Base-by-base conservation (phyloP, 2,113 vertebrate genomes). In the Steatornis caripensis region DNA sequence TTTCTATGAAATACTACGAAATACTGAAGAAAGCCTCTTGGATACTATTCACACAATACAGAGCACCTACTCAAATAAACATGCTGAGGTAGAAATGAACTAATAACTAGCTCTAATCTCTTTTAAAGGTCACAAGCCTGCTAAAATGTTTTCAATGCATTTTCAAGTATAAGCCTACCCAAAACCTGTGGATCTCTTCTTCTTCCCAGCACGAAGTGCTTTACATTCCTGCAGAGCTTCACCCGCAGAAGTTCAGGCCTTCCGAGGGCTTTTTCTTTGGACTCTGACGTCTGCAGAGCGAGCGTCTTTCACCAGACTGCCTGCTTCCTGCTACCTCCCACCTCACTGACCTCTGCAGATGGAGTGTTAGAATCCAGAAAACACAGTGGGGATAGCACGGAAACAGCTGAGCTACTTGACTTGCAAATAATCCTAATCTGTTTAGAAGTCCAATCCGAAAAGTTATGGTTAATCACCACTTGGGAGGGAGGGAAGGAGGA, bases 131-230 rank as follows among this genome's bases (percentile, higher is more conserved):
- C 80, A 87, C 43, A 78, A 89, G 45, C 51, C 72, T 70, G 17
- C 12, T 77, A 34, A 92, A 92, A 57, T 20, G 13, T 69, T 87
- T 89, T 65, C 80, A 64, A 16, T 39, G 27, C 66, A 16, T 61
- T 72, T 91, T 64, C 36, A 87, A 46, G 64, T 18, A 46, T 16
- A 15, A 78, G 37, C 60, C 55, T 74, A 54, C 66, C 24, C 48
- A 51, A 89, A 66, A 37, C 11, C 22, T 37, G 70, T 48, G 76
- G 27, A 48, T 85, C 17, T 72, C 48, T 41, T n/a, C n/a, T n/a
- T n/a, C n/a, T 45, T n/a, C 34, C 48, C 48, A 76, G 34, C 24
- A 64, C 0, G 0, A 76, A 10, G 6, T 58, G 45, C 19, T 64
- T 61, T 30, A 43, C 29, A 20, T 89, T 16, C 30, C 19, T 23